Evolutionary conservation across 2,888 invertebrate species (phyloP).

Genomic region (Calliscelio sp.): DNA sequence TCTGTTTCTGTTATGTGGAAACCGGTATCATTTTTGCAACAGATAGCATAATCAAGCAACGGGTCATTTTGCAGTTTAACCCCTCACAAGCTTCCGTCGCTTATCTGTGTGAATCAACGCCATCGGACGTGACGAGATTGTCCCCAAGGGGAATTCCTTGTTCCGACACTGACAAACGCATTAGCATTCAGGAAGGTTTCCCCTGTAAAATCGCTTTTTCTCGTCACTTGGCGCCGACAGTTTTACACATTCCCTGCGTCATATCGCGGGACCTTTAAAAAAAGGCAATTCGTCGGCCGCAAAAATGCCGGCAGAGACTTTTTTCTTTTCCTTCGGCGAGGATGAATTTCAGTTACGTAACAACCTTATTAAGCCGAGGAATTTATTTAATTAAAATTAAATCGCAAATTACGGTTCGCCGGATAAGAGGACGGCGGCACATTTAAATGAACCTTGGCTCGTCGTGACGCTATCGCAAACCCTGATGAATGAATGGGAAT

Average conservation of each 20-base stretch:
- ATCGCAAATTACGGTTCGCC: conserved; percentile 1
- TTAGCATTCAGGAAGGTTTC: conserved; percentile 68
- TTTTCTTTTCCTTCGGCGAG: background rate
- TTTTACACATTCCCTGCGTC: conserved; percentile 59
- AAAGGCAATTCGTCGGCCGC: background rate
- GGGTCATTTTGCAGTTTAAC: conserved; percentile 51
- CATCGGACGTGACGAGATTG: conserved; percentile 66
- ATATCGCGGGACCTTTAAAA: conserved; percentile 44
- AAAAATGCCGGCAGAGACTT: conserved; percentile 6
- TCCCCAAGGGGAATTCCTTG: conserved; percentile 72
- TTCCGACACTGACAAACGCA: conserved; percentile 70
- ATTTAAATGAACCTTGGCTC: background rate
- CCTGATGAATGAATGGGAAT: background rate
- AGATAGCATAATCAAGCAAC: conserved; percentile 46
- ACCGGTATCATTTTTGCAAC: conserved; percentile 54
- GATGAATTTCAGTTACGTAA: conserved; percentile 41
- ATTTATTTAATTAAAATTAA: conserved; percentile 30
- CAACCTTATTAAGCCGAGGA: conserved; percentile 15
- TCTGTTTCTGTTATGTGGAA: too few species aligned
- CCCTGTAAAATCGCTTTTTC: conserved; percentile 58
- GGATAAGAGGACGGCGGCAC: too few species aligned
- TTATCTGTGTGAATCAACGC: conserved; percentile 63
- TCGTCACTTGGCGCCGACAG: conserved; percentile 62
- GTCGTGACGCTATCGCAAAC: too few species aligned
- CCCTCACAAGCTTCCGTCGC: conserved; percentile 54